Base-by-base conservation (phyloP, 2,113 vertebrate species). In the Terrapene triunguis region DNA sequence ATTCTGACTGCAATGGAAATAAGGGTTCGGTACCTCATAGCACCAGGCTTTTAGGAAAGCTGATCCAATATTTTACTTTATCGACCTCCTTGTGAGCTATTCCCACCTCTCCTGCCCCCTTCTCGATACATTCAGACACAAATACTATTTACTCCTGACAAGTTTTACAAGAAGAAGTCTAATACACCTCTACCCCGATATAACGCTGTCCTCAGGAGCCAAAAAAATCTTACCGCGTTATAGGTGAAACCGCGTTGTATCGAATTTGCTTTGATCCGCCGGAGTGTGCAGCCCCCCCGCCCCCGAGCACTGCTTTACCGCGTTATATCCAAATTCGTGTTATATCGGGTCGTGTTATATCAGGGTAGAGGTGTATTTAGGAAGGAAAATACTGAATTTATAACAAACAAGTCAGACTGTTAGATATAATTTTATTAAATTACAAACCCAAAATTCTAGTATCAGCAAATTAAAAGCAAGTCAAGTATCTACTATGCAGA, bases 371-470 rank as follows among this genome's bases (percentile, higher is more conserved):
- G 44, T 44, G 44, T 44, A 16, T 38, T 44, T 80, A 85, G 89
- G 80, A 91, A 83, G 22, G 59, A 84, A 59, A 51, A 55, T 35
- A 65, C n/a, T 38, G n/a, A 72, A 38, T 72, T 72, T 38, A 21
- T 72, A 72, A 21, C n/a, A 72, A n/a, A 38, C 79, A 92, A 88
- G 35, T 82, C 83, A 24, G 88, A 25, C 91, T 92, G 94, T 94
- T 80, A 84, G 48, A 95, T 93, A 86, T 11, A 53, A 92, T 93
- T 93, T 82, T 72, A 84, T 76, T 78, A 94, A 72, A 93, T 93
- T 95, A 76, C 88, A 92, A 97, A 96, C 82, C 89, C 22, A 89
- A 82, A 97, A 96, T 85, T 95, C 80, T 88, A 93, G 55, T 62
- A 90, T 7, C 62, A 90, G 84, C 90, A 93, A 95, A 92, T 42